phyloP scores from a whole-genome alignment of 1,140 invertebrate species.

The Pectinophora gossypiella region DNA sequence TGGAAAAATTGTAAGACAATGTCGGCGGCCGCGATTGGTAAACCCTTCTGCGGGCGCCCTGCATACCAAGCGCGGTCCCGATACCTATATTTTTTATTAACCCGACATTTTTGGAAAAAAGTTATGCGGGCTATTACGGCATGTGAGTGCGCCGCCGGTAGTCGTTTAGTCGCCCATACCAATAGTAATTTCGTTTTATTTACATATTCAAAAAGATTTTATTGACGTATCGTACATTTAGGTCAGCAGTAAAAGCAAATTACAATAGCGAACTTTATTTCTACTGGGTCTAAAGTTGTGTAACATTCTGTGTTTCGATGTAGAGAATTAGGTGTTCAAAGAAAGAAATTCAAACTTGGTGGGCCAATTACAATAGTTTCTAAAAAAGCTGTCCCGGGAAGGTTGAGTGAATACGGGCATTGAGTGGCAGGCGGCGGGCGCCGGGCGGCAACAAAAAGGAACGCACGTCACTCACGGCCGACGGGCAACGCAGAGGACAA shows the following conservation, averaged over 20 bases:
- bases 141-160: background rate
- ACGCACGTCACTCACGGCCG: slow-evolving; percentile 30
- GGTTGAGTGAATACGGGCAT: background rate
- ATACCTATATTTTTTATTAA: slow-evolving; percentile 12
- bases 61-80: slow-evolving; percentile 19
- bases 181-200: background rate
- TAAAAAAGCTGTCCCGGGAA: background rate
- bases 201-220: background rate
- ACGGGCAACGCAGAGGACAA: slow-evolving; percentile 28
- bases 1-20: slow-evolving; percentile 54
- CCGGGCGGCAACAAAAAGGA: slow-evolving; percentile 26
- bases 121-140: background rate
- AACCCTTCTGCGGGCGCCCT: slow-evolving; percentile 23
- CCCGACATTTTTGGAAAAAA: background rate
- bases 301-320: too few species aligned
- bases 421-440: background rate
- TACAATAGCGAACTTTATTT: too few species aligned
- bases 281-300: too few species aligned
- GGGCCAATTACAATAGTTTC: background rate
- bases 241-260: background rate
- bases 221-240: background rate
- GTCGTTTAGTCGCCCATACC: background rate
- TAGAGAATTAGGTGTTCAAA: too few species aligned
- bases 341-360: background rate
- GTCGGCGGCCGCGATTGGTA: slow-evolving; percentile 24